Base-by-base conservation (phyloP, 2,888 invertebrate species). In the Pterostichus niger region DNA sequence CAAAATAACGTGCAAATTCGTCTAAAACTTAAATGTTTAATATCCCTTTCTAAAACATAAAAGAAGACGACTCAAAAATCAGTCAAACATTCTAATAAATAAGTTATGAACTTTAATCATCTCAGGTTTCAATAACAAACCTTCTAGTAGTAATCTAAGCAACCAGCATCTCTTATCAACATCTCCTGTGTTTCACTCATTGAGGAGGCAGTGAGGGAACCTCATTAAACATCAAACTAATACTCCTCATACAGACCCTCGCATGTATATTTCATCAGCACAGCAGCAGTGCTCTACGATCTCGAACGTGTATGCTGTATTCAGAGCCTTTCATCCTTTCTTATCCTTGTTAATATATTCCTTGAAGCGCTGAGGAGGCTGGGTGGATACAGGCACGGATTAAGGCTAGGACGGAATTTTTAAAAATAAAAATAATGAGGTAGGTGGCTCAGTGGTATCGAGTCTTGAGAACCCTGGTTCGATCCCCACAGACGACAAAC, bases 261-360 rank as follows among this genome's bases (percentile, higher is more conserved):
- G 17, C 54, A 64, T 79, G 79, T 64, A 79, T 79, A 49, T 64
- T 61, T 79, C 79, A 78, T 59, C 61, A 78, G 35, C 68, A 11
- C 10, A 73, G 73, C 6, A 40, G 56, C 17, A 56, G 24, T 3
- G 24, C 24, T 6, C 15, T 10, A 10, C 40, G 68, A 71, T 49
- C 35, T 75, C 52, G 24, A 52, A 52, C 75, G 54, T 52, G 9
- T 33, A 52, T 75, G 13, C 52, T 17, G 75, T 64, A 33, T 64
- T 64, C 40, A 64, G 33, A 17, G 46, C 49, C 49, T 49, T 54
- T 49, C 49, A 76, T 77, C 78, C 61, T 78, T 78, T 78, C 78
- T 78, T 78, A 78, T 78, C 61, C 78, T 68, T 15, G 80, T 68
- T 80, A 80, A 80, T 80, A 49, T 80, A 80, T 80, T 80, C 80